phyloP scores from a whole-genome alignment of 2,113 vertebrate species.

The Aythya baeri region DNA sequence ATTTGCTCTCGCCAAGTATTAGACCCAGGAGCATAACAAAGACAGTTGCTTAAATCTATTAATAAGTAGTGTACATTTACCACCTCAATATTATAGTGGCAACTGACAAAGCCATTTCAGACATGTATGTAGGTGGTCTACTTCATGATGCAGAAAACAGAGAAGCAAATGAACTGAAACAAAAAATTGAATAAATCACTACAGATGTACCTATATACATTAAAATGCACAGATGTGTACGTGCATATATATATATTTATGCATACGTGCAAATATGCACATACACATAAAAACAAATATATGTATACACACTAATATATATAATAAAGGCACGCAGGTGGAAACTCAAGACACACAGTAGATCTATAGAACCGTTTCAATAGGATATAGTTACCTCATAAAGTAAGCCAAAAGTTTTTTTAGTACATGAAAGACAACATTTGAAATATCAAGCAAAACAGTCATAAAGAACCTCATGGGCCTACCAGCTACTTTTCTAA shows the following conservation, averaged over 20 bases:
- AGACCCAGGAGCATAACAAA: conserved; percentile 7
- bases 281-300: neutral
- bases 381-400: conserved; percentile 26
- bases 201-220: neutral
- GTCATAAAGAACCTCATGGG: conserved; percentile 41
- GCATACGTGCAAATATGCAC: neutral
- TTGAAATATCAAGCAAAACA: conserved; percentile 67
- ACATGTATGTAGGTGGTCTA: neutral
- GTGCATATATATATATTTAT: neutral
- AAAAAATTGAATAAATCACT: neutral
- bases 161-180: neutral
- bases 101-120: neutral
- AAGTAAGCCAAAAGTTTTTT: conserved; percentile 57
- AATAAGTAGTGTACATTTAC: neutral
- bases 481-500: conserved; percentile 51
- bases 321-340: neutral
- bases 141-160: conserved; percentile 3
- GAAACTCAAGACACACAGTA: neutral
- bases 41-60: neutral
- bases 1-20: neutral
- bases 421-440: conserved; percentile 60
- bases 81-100: neutral
- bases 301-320: neutral
- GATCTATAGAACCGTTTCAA: neutral
- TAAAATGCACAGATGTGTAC: neutral